Base-by-base conservation (phyloP, 1,140 invertebrate species). In the Telenomus remus region DNA sequence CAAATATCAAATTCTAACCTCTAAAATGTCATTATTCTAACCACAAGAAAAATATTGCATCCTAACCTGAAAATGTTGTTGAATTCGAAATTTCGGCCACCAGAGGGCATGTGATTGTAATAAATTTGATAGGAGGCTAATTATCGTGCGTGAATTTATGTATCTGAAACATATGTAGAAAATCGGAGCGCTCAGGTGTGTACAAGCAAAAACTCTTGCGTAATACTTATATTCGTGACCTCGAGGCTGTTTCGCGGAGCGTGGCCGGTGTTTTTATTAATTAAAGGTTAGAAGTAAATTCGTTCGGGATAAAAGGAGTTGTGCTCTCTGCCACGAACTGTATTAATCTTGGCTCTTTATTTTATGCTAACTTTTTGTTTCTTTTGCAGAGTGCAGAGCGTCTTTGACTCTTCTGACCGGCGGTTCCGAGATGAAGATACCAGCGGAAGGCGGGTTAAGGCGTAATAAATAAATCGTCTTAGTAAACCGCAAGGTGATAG, bases 391-490 rank as follows among this genome's bases (percentile, higher is more conserved):
- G 60, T 61, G 51, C 19, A 27, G 19, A 27, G 19, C 55, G 60
- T 63, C 63, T 79, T 71, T 64, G 54, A 43, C 69, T 66, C 46
- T 43, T 59, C 33, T 68, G 63, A 54, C 34, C 49, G 51, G 49
- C 43, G 50, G 57, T 53, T 74, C 54, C 63, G 69, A 85, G 84
- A 85, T 85, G 82, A 85, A 85, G 84, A 85, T 85, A 85, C 82
- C 80, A 83, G 82, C 46, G 76, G 64, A 79, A 72, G 84, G 84
- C 83, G 83, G 79, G 80, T 66, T 84, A 57, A 65, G 53, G 48
- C 50, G 70, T 65, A 71, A 86, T 86, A 86, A 86, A 78, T 78
- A 73, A 65, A 86, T 83, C 82, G 79, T 79, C 48, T 79, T 83
- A 83, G 82, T 79, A 61, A 82, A 80, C 72, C 73, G 74, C 68